Conservation (phyloP, 2,888 invertebrate species). For the Synergus umbraculus region DNA sequence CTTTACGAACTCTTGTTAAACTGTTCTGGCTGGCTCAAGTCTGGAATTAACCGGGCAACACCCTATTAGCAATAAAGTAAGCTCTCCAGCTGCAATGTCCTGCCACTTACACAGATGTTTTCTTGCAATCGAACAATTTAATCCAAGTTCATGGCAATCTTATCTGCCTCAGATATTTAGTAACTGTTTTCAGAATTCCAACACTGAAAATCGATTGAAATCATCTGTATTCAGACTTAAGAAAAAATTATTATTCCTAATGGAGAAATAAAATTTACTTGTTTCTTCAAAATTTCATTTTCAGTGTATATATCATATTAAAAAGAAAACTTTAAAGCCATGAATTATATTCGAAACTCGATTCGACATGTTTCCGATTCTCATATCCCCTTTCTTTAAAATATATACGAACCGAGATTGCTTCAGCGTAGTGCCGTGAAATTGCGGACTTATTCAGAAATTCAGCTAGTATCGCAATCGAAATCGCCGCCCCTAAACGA, state of each 20-base stretch:
- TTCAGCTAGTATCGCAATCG: not conserved
- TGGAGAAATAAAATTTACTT: no score
- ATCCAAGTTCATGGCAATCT: not conserved
- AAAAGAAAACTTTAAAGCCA: no score
- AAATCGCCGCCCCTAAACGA: not conserved
- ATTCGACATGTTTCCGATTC: constrained; percentile 33
- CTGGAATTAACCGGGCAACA: constrained; percentile 67
- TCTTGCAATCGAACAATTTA: not conserved
- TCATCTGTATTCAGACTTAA: no score
- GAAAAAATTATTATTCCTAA: no score
- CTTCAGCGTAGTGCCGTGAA: constrained; percentile 5
- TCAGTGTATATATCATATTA: no score
- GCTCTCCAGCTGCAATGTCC: constrained; percentile 10
- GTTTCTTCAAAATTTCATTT: no score
- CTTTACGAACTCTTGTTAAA: constrained; percentile 59
- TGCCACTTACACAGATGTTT: constrained; percentile 13
- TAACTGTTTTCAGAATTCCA: not conserved
- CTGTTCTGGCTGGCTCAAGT: constrained; percentile 58
- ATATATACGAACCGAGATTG: constrained; percentile 8
- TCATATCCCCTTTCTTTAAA: constrained; percentile 26
- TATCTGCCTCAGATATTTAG: not conserved
- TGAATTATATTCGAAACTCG: constrained; percentile 1
- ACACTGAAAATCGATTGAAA: not conserved
- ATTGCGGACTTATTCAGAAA: constrained; percentile 26
- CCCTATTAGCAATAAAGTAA: constrained; percentile 72